Base-by-base conservation (phyloP, 2,797 vertebrate genomes). In the Anabacerthia variegaticeps region DNA sequence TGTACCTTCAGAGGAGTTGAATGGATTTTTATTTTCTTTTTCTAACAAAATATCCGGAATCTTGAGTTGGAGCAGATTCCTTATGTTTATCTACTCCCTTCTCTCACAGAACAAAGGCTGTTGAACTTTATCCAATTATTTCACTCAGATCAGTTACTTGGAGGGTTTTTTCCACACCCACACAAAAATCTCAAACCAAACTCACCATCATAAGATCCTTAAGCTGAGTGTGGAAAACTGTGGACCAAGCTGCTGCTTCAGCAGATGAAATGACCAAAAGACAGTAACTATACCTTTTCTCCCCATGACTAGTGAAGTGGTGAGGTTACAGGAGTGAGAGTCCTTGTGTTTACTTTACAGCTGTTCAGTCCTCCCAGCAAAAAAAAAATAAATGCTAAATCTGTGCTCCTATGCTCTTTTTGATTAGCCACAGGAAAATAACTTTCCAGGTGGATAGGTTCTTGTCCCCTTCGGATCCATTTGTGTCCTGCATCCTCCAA, bases 251-350 rank as follows among this genome's bases (percentile, higher is more conserved):
- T 84, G 36, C 63, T 81, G 41, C 54, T 62, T 92, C 68, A 88
- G 66, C 24, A 55, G 36, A 41, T 55, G 2, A 44, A 73, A 41
- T 12, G 6, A 27, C 48, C 62, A 18, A 22, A 82, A 94, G 51
- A 34, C 9, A 0, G 0, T 32, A 46, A 26, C n/a, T 51, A 7
- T 4, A 9, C 10, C 21, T 61, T 17, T 78, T 65, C 16, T 82
- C 12, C 10, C 41, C 32, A 13, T 0, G 0, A 30, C 17, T 36
- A 32, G 19, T 3, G 58, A 5, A 27, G 30, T 13, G n/a, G 14
- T 68, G 20, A 68, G 30, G 18, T 65, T 61, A 55, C 34, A 67
- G 62, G 52, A 26, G 41, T 52, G 37, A 69, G n/a, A 66, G n/a
- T 23, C 37, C 1, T 43, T 43, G 24, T 4, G 2, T 36, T 75